Evolutionary conservation across 2,888 invertebrate species (phyloP), one percentile per base, ranked within the genome.

Genomic region (Tetrapedia diversipes): DNA sequence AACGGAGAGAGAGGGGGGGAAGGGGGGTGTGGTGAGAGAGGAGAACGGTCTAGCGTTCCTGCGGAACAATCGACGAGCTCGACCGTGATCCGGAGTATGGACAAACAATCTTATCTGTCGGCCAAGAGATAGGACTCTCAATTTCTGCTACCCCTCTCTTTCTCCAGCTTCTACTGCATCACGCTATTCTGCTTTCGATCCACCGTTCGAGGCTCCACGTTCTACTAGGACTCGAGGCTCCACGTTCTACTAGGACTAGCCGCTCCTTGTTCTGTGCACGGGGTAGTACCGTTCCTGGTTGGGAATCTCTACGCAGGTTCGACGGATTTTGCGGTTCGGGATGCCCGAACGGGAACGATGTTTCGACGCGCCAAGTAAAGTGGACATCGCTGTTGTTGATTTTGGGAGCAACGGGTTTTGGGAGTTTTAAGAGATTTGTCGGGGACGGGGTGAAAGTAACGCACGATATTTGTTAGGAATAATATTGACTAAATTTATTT

Each of bases 101-200:
- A 81, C 81, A 84, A 84, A 86, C 87, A 86, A 86, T 84, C 79
- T 78, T 86, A 86, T 86, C 87, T 75, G 43, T 77, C 24, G 57
- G 56, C 69, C 68, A 49, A 76, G 71, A 70, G 71, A 83, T 77
- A 84, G 68, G 65, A 81, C 78, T 71, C 66, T 72, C 63, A 65
- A 68, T 77, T 80, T 69, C 76, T 80, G 11, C 27, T 53, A 41
- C 8, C 16, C 8, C 24, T 29, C 41, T 60, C 22, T 10, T 19
- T 24, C 22, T 3, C 24, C 4, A 7, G n/a, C 7, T 19, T 29
- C 29, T 16, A 14, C 27, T 16, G 4, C 27, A 7, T 16, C 49
- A 4, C 19, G 29, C 32, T 16, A 27, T 29, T 54, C 59, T 57
- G 7, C 24, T n/a, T 19, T 47, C 24, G 37, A 41, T 37, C 37